Percentiles rank a stretch among this genome's conserved stretches.
phyloP scores from a whole-genome alignment of 2,113 vertebrate species.

The Nibea coibor region DNA sequence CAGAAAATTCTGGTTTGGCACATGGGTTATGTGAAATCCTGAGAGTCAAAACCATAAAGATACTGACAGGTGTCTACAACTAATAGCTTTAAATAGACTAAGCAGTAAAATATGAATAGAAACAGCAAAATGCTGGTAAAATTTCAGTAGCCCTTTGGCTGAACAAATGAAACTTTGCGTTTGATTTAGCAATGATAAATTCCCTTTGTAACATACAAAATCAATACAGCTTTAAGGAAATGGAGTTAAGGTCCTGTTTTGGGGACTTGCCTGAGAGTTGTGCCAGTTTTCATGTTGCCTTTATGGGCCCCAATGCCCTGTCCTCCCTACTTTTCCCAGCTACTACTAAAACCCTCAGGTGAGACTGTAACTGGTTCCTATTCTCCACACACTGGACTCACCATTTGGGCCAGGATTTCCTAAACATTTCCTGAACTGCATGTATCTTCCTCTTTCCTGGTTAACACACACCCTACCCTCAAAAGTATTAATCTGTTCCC shows the following conservation, averaged over 20 bases:
- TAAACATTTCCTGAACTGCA: slow-evolving; percentile 56
- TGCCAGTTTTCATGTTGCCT: slow-evolving; percentile 64
- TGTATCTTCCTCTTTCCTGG: slow-evolving; percentile 48
- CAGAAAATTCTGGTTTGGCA: no score
- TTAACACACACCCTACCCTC: slow-evolving; percentile 40
- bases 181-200: not conserved
- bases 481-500: slow-evolving; percentile 24
- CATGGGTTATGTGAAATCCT: not conserved
- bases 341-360: slow-evolving; percentile 40
- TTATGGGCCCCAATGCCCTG: slow-evolving; percentile 52
- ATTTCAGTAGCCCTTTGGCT: no score
- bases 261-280: slow-evolving; percentile 49
- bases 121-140: no score
- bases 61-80: not conserved
- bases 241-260: not conserved
- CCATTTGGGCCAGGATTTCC: slow-evolving; percentile 14
- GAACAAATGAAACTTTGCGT: no score
- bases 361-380: slow-evolving; percentile 25
- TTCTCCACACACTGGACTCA: not conserved
- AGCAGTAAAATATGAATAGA: not conserved
- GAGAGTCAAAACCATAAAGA: not conserved
- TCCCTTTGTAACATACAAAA: not conserved
- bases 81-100: not conserved
- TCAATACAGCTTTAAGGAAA: not conserved
- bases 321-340: slow-evolving; percentile 11